A percentile compares a stretch with the other conserved stretches of the same genome.
Conservation (phyloP, 2,797 vertebrate genomes). For the Leuciscus waleckii region DNA sequence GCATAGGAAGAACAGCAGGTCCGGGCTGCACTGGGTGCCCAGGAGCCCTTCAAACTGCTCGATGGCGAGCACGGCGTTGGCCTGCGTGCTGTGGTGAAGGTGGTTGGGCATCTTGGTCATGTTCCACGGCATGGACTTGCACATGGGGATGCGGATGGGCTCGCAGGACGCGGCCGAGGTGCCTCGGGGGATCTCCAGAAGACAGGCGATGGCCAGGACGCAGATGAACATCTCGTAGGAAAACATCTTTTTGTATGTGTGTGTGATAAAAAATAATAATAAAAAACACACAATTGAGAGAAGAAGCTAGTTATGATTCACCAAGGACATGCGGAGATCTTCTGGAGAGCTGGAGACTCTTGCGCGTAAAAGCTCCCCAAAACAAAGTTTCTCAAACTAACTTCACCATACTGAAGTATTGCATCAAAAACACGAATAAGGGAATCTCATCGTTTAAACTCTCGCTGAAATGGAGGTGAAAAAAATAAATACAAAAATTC, state of each 20-base stretch:
- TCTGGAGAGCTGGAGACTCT: constrained; percentile 27
- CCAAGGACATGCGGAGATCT: constrained; percentile 27
- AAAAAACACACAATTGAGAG: neutral
- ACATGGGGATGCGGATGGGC: constrained; percentile 92
- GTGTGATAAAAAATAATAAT: neutral
- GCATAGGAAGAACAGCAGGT: constrained; percentile 95
- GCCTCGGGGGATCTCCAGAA: constrained; percentile 69
- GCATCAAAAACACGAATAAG: constrained; percentile 39
- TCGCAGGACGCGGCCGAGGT: constrained; percentile 86
- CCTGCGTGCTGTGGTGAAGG: constrained; percentile 99
- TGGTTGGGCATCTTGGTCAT: constrained; percentile 99
- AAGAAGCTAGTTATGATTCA: constrained; percentile 28
- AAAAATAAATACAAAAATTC: neutral
- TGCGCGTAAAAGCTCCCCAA: constrained; percentile 30
- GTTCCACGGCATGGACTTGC: constrained; percentile 95
- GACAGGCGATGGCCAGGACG: constrained; percentile 73
- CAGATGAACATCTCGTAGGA: constrained; percentile 65
- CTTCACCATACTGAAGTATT: constrained; percentile 36
- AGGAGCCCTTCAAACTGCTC: constrained; percentile 96
- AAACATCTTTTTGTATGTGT: constrained; percentile 64
- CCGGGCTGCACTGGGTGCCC: constrained; percentile 90
- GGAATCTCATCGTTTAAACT: constrained; percentile 29
- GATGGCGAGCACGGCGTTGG: constrained; percentile 96
- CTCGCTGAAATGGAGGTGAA: constrained; percentile 16
- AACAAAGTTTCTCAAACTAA: constrained; percentile 47